Conservation (phyloP, 1,140 invertebrate genomes). For the Calephelis virginiensis region DNA sequence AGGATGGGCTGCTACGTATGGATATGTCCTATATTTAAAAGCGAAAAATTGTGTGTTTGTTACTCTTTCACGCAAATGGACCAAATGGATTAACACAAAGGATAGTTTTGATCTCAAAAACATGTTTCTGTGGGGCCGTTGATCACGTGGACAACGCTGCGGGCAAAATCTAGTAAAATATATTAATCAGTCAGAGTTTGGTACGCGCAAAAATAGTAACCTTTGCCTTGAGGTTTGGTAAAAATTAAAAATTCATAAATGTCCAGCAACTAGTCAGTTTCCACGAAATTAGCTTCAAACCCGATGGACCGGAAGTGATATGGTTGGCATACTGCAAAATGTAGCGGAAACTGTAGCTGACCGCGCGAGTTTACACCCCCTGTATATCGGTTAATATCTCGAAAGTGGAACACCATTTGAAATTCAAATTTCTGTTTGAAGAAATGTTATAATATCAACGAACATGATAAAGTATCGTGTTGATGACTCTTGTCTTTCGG, state of each 20-base stretch:
- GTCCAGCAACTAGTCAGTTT: slow-evolving; percentile 35
- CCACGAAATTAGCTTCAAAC: slow-evolving; percentile 37
- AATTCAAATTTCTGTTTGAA: slow-evolving; percentile 12
- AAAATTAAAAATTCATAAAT: slow-evolving; percentile 29
- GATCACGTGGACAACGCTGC: no score
- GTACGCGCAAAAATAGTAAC: no score
- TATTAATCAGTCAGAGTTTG: no score
- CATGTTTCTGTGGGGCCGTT: no score
- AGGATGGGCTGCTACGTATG: no score
- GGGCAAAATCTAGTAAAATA: no score
- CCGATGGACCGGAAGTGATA: slow-evolving; percentile 45
- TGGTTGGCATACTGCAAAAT: slow-evolving; percentile 37
- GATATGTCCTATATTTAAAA: no score
- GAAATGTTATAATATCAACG: background rate
- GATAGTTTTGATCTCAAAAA: no score
- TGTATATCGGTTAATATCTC: slow-evolving; percentile 17
- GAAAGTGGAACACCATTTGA: slow-evolving; percentile 13
- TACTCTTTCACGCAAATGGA: no score
- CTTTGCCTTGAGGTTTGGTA: background rate
- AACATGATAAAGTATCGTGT: background rate
- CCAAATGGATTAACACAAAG: no score
- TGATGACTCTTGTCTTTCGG: background rate
- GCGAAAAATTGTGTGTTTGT: no score
- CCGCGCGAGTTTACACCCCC: slow-evolving; percentile 23
- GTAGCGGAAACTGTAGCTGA: slow-evolving; percentile 37